Evolutionary conservation across 2,113 vertebrate species (phyloP).

Genomic region (Sylvilagus bachmani): DNA sequence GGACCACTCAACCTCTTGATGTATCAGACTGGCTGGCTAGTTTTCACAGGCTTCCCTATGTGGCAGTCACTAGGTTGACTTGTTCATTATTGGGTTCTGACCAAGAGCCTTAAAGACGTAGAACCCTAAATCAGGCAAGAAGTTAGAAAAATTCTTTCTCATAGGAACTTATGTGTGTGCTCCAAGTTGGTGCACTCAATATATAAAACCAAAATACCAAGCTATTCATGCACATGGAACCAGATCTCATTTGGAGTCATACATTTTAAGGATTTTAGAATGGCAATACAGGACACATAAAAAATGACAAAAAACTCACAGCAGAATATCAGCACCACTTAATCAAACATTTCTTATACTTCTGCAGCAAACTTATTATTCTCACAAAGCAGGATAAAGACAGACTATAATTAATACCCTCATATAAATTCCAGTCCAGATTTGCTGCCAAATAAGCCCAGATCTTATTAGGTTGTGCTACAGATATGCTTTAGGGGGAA

Average conservation of each 20-base stretch:
- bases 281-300: background rate
- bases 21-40: background rate
- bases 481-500: background rate
- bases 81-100: background rate
- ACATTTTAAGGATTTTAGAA: background rate
- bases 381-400: background rate
- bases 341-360: constrained; percentile 9
- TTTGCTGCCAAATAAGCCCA: constrained; percentile 32
- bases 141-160: background rate
- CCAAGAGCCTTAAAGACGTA: background rate
- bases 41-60: background rate
- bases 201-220: background rate
- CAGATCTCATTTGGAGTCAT: background rate
- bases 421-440: background rate
- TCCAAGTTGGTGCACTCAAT: background rate
- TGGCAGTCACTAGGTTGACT: background rate
- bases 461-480: background rate
- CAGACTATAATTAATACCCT: background rate
- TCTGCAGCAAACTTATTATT: background rate
- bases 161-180: no score
- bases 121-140: background rate
- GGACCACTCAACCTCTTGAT: background rate
- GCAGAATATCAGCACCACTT: background rate
- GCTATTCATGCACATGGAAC: background rate
- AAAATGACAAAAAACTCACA: background rate